phyloP scores from a whole-genome alignment of 2,888 invertebrate genomes.

The Hemicrepidius hirtus region DNA sequence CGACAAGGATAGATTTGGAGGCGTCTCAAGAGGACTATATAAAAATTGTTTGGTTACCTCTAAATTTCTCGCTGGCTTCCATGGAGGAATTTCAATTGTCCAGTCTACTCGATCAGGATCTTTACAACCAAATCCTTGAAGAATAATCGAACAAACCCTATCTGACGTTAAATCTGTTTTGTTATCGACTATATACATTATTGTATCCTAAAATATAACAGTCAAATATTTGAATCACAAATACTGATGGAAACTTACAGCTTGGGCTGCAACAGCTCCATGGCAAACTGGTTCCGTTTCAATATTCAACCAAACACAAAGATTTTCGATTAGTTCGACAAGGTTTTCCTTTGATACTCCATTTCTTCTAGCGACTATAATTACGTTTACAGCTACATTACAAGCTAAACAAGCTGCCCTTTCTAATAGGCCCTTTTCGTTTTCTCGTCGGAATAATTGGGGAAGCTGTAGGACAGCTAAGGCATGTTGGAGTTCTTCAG shows the following conservation, averaged over 20 bases:
- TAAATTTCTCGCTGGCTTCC: not conserved
- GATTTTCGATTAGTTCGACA: not conserved
- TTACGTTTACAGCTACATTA: conserved; percentile 8
- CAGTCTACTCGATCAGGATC: conserved; percentile 61
- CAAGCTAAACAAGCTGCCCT: conserved; percentile 58
- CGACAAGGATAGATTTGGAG: too few relatives aligned
- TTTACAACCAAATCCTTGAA: conserved; percentile 71
- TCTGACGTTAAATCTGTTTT: conserved; percentile 73
- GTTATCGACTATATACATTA: conserved; percentile 77
- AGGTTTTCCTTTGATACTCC: not conserved
- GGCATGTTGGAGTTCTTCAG: conserved; percentile 53
- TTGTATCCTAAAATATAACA: conserved; percentile 73
- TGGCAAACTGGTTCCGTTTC: conserved; percentile 76
- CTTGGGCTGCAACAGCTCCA: conserved; percentile 76
- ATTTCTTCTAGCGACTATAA: conserved; percentile 26
- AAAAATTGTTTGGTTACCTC: too few relatives aligned
- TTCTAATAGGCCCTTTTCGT: conserved; percentile 35
- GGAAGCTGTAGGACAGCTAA: conserved; percentile 54
- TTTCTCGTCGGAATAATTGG: conserved; percentile 54
- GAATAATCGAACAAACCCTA: conserved; percentile 75
- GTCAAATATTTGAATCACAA: not conserved
- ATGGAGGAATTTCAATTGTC: conserved; percentile 58
- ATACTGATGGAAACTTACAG: conserved; percentile 71
- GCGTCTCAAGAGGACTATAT: too few relatives aligned
- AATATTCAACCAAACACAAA: conserved; percentile 75